A percentile compares a stretch with the other conserved stretches of the same genome.
Evolutionary conservation across 2,797 vertebrate species (phyloP).

Genomic region (Buphagus erythrorhynchus): DNA sequence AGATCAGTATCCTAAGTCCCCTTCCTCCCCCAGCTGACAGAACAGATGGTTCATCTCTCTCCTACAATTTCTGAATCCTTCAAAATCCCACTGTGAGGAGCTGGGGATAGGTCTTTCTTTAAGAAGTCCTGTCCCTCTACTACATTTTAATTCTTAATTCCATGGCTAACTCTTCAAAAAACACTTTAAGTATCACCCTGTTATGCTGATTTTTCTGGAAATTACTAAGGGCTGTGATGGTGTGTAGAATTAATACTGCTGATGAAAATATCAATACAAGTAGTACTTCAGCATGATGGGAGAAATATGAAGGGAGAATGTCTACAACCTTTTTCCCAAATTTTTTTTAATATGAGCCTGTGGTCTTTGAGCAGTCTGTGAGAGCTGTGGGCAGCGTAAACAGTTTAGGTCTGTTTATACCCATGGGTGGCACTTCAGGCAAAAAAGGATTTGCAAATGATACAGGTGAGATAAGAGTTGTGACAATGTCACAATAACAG

Average conservation of each 20-base stretch:
- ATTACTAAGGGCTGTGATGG: neutral
- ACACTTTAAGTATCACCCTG: neutral
- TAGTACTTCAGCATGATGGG: neutral
- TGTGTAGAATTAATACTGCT: neutral
- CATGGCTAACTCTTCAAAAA: neutral
- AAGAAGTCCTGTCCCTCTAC: neutral
- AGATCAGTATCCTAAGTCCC: neutral
- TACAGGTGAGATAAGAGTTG: neutral
- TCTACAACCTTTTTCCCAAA: neutral
- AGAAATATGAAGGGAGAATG: neutral
- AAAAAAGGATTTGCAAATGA: neutral
- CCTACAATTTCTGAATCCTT: neutral
- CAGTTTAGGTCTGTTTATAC: neutral
- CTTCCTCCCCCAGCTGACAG: conserved; percentile 14
- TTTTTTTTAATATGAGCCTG: neutral
- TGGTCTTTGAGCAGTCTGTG: neutral
- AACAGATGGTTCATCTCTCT: conserved; percentile 35
- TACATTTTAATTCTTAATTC: neutral
- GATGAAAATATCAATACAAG: neutral
- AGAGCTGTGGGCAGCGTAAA: neutral
- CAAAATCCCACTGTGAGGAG: neutral
- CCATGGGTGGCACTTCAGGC: neutral
- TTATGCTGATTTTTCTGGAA: neutral
- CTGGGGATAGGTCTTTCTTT: neutral
- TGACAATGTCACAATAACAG: neutral